phyloP scores from a whole-genome alignment of 2,797 vertebrate species.

The Protosalanx chinensis region DNA sequence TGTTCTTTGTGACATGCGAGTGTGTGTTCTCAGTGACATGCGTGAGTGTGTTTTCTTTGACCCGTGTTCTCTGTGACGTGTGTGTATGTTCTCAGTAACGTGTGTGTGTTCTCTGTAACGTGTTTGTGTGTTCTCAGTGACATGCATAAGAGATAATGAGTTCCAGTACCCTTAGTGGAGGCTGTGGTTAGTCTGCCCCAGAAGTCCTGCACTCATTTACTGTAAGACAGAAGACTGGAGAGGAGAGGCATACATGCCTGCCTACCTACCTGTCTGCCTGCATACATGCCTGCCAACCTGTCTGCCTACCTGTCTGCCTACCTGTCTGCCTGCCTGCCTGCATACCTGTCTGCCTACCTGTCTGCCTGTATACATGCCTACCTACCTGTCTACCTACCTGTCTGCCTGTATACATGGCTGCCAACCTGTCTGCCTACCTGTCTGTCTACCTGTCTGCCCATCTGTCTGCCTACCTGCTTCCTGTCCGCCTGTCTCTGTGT shows the following conservation, averaged over 20 bases:
- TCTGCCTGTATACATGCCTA: too few relatives aligned
- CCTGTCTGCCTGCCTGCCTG: too few relatives aligned
- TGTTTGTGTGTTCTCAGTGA: conserved; percentile 19
- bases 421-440: neutral
- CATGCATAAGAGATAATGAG: conserved; percentile 62
- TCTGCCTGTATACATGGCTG: neutral
- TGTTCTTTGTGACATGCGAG: neutral
- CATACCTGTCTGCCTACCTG: too few relatives aligned
- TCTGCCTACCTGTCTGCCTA: too few relatives aligned
- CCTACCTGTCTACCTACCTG: too few relatives aligned
- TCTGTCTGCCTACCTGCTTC: neutral
- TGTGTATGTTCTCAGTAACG: conserved; percentile 32
- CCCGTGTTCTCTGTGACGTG: neutral
- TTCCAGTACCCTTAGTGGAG: conserved; percentile 61
- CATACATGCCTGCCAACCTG: too few relatives aligned
- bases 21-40: neutral
- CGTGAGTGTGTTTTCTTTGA: neutral
- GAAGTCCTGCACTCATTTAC: conserved; percentile 76
- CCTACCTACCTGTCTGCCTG: too few relatives aligned
- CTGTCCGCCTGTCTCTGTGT: neutral
- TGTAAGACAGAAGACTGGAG: conserved; percentile 49
- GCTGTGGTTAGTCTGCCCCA: conserved; percentile 66
- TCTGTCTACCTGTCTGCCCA: neutral
- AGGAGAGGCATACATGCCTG: neutral
- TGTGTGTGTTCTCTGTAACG: conserved; percentile 42